Base-by-base conservation (phyloP, 2,797 vertebrate genomes). In the Molossus alvarezi region DNA sequence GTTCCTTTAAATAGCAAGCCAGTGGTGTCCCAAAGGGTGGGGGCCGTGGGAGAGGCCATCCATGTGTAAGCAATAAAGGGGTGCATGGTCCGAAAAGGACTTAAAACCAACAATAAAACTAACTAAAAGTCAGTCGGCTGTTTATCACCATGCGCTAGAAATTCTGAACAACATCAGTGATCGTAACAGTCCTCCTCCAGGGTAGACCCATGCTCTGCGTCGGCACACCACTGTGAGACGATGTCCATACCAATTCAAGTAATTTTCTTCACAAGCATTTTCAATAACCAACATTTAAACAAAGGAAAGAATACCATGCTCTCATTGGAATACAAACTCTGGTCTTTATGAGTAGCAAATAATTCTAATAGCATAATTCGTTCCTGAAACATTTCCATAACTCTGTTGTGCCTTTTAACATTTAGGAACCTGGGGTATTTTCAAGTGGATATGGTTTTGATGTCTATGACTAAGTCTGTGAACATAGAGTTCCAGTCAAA, bases 291-390 rank as follows among this genome's bases (percentile, higher is more conserved):
- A 82, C 80, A 90, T 55, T 95, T 95, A 87, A 15, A 67, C 53
- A 77, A 83, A 95, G 79, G 75, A 86, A 94, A 88, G 58, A 90
- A 88, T 12, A 77, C 29, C 12, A 80, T 58, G n/a, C 4, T 91
- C 88, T 79, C 21, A 90, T 88, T 91, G 91, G 71, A 71, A 84
- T 93, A 91, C 13, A 69, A 93, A 96, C 65, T 83, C 41, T 81
- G 64, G 14, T 86, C 60, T 88, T 88, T 88, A 82, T 83, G 64
- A 95, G 27, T 29, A 96, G 53, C 23, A 91, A 92, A 60, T 88
- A 92, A 73, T 92, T 91, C n/a, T 76, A 77, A 89, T 18, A 87
- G 51, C 27, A 76, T 58, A 81, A 13, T 69, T 84, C 83, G 23
- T 69, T 37, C 80, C 15, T 67, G 79, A 90, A 83, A 91, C 17